Evolutionary conservation across 2,113 vertebrate species (phyloP), one percentile per base, ranked within the genome.

Genomic region (Centropristis striata): DNA sequence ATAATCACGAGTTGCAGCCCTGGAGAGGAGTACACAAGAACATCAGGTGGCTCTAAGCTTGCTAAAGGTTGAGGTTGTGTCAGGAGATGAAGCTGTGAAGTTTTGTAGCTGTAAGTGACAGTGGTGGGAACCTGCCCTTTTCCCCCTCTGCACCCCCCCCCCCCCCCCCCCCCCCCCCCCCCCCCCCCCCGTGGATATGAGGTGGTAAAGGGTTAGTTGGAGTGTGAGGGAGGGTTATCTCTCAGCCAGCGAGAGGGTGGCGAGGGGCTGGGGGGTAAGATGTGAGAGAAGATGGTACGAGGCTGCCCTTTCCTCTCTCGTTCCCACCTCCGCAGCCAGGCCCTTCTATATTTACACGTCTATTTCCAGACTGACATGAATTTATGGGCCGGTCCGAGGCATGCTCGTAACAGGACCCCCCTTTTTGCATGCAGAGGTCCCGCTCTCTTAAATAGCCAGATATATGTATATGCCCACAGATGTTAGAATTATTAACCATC

Each of bases 341-440:
- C 83, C 58, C 75, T 15, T 84, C 90, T 92, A 93, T 88, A 92
- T 91, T 93, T 93, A 92, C 88, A 74, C 36, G 28, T 89, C 90
- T 93, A 93, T 93, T 93, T 93, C 53, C 78, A 88, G 91, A 71
- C 76, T 55, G 85, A 84, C 85, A 60, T 87, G 80, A 86, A 82
- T 91, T 92, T 90, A 90, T 89, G 89, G 79, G 85, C 81, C 5
- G 61, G 75, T 71, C 72, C 12, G 57, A 86, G 80, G 86, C 81
- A 88, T 78, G 44, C 84, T 71, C 23, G 92, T 90, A 92, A 93
- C 89, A 83, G 72, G 90, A 93, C 80, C 60, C 86, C 50, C 50
- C 36, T 20, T 41, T 74, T 83, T 77, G 67, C 81, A 71, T 23
- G 71, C 49, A 65, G 59, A 54, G 50, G 42, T 70, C 78, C 23